A percentile compares a stretch with the other conserved stretches of the same genome.
phyloP scores from a whole-genome alignment of 2,888 invertebrate genomes.

The Andrena camellia region DNA sequence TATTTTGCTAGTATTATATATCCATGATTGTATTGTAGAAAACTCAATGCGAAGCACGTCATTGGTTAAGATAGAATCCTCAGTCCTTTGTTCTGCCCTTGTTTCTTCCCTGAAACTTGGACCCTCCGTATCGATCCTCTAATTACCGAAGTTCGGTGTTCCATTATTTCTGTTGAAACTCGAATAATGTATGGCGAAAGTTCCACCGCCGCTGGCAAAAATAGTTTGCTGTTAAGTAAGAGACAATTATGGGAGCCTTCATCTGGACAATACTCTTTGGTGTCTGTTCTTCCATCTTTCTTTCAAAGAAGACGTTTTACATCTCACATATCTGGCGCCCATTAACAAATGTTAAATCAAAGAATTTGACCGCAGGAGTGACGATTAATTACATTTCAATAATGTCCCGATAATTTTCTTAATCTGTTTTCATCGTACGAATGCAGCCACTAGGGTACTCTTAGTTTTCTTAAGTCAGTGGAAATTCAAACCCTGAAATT shows the following conservation, averaged over 20 bases:
- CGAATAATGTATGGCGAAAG: conserved; percentile 56
- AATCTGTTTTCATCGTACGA: not conserved
- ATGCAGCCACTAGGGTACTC: not conserved
- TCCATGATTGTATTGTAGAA: too few species aligned
- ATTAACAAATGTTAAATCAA: not conserved
- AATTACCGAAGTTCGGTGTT: conserved; percentile 56
- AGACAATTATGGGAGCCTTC: conserved; percentile 25
- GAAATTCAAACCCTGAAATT: conserved; percentile 26
- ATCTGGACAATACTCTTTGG: not conserved
- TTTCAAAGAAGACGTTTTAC: too few species aligned
- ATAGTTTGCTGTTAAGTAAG: conserved; percentile 54
- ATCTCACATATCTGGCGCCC: not conserved
- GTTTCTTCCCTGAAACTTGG: conserved; percentile 47
- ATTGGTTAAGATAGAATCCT: conserved; percentile 4
- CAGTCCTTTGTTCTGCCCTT: conserved; percentile 10
- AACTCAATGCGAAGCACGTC: not conserved
- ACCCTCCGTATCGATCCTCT: conserved; percentile 30
- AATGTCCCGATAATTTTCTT: too few species aligned
- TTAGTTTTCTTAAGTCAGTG: conserved; percentile 1
- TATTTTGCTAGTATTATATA: too few species aligned
- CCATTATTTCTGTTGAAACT: conserved; percentile 55
- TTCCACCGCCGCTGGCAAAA: conserved; percentile 58
- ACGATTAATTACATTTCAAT: not conserved
- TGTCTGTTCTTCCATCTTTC: not conserved
- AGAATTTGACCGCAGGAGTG: not conserved